Base-by-base conservation (phyloP, 2,797 vertebrate species). In the Mareca penelope region DNA sequence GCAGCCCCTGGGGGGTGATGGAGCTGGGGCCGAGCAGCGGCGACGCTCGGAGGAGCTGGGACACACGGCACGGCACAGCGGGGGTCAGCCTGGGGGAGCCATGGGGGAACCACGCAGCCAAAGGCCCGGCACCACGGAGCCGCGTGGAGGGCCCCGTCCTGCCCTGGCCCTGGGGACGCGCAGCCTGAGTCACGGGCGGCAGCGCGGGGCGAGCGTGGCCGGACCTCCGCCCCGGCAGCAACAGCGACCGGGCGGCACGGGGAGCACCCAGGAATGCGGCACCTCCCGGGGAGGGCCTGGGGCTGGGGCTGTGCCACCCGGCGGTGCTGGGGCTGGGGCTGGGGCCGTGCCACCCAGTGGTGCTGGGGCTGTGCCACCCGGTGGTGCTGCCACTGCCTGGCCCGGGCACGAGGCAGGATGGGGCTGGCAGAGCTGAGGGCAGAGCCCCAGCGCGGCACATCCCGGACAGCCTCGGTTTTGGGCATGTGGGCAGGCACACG, bases 51-150 rank as follows among this genome's bases (percentile, higher is more conserved):
- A 63, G 52, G 14, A 14, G 42, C 18, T 28, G n/a, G 18, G 4
- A 17, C 23, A 50, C 1, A 0, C 2, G 1, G n/a, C n/a, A n/a
- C n/a, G n/a, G n/a, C n/a, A n/a, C n/a, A n/a, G 0, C 0, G 0
- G 50, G 3, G 26, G 29, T 18, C 4, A 13, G 11, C 29, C 23
- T 18, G 31, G 28, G 48, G n/a, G 46, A 52, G 33, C 13, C 5
- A 12, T 6, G 8, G 17, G 31, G 37, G 60, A 12, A 63, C 37
- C 8, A 2, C 5, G 2, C 60, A 39, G 35, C 15, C 24, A 26
- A 39, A 61, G 12, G 16, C 59, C 24, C 35, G 8, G 24, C 12
- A 26, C 37, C 17, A 17, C 8, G 5, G 37, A 61, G 60, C 26
- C 13, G 60, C 60, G 28, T 12, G 11, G 60, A 61, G 37, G 26